These are phyloP conservation scores for Conomelus anceps DNA, from an alignment of 2,888 invertebrate genomes.

Conservation along the genomic window DNA sequence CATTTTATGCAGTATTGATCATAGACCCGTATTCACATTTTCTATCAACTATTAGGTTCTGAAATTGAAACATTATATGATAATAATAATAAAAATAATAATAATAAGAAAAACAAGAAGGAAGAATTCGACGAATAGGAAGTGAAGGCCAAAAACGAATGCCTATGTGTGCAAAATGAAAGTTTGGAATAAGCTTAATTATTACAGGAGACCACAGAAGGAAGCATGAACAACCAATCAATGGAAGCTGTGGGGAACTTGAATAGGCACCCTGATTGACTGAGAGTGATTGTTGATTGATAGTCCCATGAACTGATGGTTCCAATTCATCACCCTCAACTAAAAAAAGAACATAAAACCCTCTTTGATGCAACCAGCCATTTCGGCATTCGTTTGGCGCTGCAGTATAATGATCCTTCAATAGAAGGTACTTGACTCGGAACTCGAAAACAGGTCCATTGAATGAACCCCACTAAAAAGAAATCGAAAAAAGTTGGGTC, in stretches of 20 bases:
- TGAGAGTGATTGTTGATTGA: background rate
- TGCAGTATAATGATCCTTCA: background rate
- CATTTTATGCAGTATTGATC: too few relatives aligned
- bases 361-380: background rate
- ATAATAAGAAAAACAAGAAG: too few relatives aligned
- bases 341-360: background rate
- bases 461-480: background rate
- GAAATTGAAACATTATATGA: too few relatives aligned
- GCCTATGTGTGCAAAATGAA: too few relatives aligned
- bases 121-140: too few relatives aligned
- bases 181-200: too few relatives aligned
- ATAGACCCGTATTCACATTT: too few relatives aligned
- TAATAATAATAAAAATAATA: too few relatives aligned
- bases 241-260: background rate
- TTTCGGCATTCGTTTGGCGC: background rate
- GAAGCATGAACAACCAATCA: background rate
- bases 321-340: background rate
- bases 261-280: background rate
- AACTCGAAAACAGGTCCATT: too few relatives aligned
- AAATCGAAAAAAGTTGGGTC: background rate
- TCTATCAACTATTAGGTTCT: too few relatives aligned
- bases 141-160: too few relatives aligned
- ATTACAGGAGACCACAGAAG: too few relatives aligned
- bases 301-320: background rate
- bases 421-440: background rate